phyloP scores from a whole-genome alignment of 2,113 vertebrate genomes.

The Urocynchramus pylzowi region DNA sequence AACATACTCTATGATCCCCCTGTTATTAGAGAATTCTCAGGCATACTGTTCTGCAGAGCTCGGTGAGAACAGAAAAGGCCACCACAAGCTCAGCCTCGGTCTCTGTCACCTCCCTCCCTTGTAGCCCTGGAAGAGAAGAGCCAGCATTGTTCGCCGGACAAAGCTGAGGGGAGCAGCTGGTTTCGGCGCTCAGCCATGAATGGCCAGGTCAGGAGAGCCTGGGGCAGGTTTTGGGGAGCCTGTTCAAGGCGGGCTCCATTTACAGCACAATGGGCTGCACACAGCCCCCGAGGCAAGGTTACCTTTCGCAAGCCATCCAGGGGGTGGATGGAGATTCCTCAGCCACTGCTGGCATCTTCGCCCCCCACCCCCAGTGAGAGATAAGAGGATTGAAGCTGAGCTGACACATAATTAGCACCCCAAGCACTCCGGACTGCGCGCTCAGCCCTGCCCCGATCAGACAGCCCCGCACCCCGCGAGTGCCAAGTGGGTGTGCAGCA shows the following conservation, averaged over 20 bases:
- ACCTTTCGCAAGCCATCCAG: constrained; percentile 20
- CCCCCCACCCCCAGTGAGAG: neutral
- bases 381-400: constrained; percentile 9
- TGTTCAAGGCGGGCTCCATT: neutral
- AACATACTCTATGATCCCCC: neutral
- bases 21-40: neutral
- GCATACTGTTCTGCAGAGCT: neutral
- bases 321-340: constrained; percentile 14
- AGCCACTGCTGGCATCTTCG: neutral
- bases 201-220: neutral
- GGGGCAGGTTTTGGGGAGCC: neutral
- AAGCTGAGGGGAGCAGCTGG: neutral
- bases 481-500: neutral
- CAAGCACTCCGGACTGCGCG: neutral
- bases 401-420: neutral
- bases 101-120: neutral
- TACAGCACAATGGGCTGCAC: constrained; percentile 38
- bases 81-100: neutral
- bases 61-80: neutral
- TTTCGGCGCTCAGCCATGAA: neutral
- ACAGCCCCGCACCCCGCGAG: neutral
- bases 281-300: neutral
- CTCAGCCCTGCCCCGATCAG: neutral
- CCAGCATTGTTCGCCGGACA: neutral
- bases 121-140: neutral